Conservation (phyloP, 2,113 vertebrate genomes). For the Cheilinus undulatus region DNA sequence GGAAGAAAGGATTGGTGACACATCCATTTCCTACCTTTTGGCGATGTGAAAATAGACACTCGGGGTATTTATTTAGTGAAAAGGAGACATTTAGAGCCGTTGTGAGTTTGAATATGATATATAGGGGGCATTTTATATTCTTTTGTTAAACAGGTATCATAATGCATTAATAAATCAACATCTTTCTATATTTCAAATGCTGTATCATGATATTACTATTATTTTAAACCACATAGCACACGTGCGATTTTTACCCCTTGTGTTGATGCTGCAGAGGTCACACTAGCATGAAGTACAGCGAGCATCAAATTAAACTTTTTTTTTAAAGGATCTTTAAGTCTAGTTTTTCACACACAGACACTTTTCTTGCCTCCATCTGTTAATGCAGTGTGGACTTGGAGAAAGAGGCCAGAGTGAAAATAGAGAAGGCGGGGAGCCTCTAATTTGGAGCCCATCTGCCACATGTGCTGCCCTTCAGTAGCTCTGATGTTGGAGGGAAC, state of each 20-base stretch:
- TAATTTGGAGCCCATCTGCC: conserved; percentile 83
- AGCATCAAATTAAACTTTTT: too few relatives aligned
- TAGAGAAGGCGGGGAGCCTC: conserved; percentile 75
- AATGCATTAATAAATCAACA: too few relatives aligned
- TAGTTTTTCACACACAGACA: conserved; percentile 19
- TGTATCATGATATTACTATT: too few relatives aligned
- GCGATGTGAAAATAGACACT: conserved; percentile 63
- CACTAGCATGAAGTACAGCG: neutral
- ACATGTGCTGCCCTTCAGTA: conserved; percentile 79
- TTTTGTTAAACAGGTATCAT: too few relatives aligned
- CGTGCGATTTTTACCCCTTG: too few relatives aligned
- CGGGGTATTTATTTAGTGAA: conserved; percentile 30
- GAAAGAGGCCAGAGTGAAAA: conserved; percentile 74
- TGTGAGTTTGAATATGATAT: conserved; percentile 3
- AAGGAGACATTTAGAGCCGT: conserved; percentile 48
- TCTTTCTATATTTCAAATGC: too few relatives aligned
- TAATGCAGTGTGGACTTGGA: conserved; percentile 59
- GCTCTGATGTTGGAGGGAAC: conserved; percentile 73
- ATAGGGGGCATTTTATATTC: too few relatives aligned
- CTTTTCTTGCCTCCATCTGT: conserved; percentile 58
- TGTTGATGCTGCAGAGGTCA: neutral
- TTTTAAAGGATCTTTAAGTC: conserved; percentile 12
- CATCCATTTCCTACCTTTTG: conserved; percentile 67
- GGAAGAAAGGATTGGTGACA: conserved; percentile 43
- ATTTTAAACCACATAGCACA: too few relatives aligned